These are phyloP conservation scores for Calliphora vomitoria DNA, from an alignment of 2,888 invertebrate genomes.

Conservation along the genomic window DNA sequence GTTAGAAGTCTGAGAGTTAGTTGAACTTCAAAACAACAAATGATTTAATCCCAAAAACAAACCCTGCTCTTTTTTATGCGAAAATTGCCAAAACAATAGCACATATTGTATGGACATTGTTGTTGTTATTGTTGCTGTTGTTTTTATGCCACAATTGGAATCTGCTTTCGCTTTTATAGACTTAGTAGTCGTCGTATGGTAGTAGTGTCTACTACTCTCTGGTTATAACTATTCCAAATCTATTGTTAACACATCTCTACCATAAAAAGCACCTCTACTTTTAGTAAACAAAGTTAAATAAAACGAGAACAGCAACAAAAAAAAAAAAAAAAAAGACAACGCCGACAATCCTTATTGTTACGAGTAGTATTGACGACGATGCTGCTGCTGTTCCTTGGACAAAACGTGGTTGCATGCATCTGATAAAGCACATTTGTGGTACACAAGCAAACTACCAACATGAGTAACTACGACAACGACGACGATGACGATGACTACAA, in stretches of 20 bases:
- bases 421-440: slow-evolving; percentile 68
- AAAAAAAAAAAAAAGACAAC: slow-evolving; percentile 38
- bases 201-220: slow-evolving; percentile 36
- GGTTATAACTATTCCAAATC: slow-evolving; percentile 63
- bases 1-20: slow-evolving; percentile 48
- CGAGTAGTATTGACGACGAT: slow-evolving; percentile 15
- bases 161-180: slow-evolving; percentile 71
- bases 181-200: neutral
- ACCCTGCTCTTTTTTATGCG: slow-evolving; percentile 10
- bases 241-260: slow-evolving; percentile 66
- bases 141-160: slow-evolving; percentile 49
- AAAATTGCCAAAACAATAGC: slow-evolving; percentile 62
- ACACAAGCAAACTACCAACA: slow-evolving; percentile 52
- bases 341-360: slow-evolving; percentile 67
- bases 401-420: slow-evolving; percentile 74
- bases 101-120: slow-evolving; percentile 8
- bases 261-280: slow-evolving; percentile 55
- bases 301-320: slow-evolving; percentile 24
- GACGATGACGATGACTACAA: slow-evolving; percentile 15
- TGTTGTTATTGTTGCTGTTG: slow-evolving; percentile 32
- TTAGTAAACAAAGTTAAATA: slow-evolving; percentile 39
- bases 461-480: slow-evolving; percentile 47
- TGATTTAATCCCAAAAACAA: slow-evolving; percentile 64
- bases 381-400: slow-evolving; percentile 60
- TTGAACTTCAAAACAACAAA: slow-evolving; percentile 61